Base-by-base conservation (phyloP, 2,113 vertebrate genomes). In the Gymnarchus niloticus region DNA sequence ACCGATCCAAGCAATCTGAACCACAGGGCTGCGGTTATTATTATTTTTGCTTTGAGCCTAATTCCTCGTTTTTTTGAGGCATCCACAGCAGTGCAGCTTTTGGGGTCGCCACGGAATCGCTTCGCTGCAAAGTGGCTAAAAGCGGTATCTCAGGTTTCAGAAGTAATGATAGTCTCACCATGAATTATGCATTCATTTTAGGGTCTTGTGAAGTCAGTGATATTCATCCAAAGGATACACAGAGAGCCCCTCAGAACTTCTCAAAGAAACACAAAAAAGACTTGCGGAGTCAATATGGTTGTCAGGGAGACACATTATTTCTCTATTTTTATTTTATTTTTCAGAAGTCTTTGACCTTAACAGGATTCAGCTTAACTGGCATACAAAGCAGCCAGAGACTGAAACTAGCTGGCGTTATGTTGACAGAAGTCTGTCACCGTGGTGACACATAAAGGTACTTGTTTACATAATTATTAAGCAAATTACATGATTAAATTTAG, bases 321-420 rank as follows among this genome's bases (percentile, higher is more conserved):
- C 9, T 78, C 46, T 33, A 78, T 37, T 78, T 46, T n/a, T 78
- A n/a, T 48, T 48, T 78, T 78, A 78, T 78, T 78, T 44, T 78
- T 48, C 65, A 73, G 76, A 78, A 48, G 76, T 19, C 76, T 78
- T 78, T 73, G 65, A 73, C 65, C 65, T 73, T 73, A 73, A 73
- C 28, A 73, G 65, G 65, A 73, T 73, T 73, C 65, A 41, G 14
- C 65, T 73, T 73, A 73, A 41, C 65, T 6, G 65, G 65, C 33
- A 73, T 73, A 73, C 33, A 69, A 73, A 73, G 41, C 41, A 73
- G 65, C 65, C 19, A 33, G 65, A 37, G 65, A 73, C 12, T 41
- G 65, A 73, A 41, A 17, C 65, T 73, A 33, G 65, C 65, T 37
- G 33, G 28, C 8, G 28, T 19, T 41, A 41, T 17, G 33, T 9